Evolutionary conservation across 2,888 invertebrate species (phyloP).

Genomic region (Trissoscelio sp.): DNA sequence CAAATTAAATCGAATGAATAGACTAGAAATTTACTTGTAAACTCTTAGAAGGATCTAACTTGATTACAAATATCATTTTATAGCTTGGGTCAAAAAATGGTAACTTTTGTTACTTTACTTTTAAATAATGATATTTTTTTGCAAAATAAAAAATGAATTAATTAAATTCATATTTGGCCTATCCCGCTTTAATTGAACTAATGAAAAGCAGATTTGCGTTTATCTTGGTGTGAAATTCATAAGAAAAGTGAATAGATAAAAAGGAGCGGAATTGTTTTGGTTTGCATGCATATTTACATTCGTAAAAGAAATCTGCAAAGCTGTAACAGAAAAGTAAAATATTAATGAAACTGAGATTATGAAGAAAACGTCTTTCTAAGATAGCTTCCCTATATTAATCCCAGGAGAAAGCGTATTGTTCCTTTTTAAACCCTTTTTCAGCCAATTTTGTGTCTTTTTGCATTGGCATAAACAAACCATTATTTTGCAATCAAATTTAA

Average conservation of each 20-base stretch:
- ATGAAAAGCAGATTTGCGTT: conserved; percentile 14
- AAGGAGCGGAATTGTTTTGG: conserved; percentile 10
- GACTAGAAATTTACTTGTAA: no score
- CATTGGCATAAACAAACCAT: neutral
- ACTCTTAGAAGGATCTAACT: no score
- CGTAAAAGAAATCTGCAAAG: conserved; percentile 14
- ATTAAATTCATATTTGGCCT: conserved; percentile 7
- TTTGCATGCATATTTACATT: conserved; percentile 44
- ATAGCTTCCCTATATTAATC: conserved; percentile 46
- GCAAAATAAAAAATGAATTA: no score
- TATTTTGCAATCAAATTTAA: no score
- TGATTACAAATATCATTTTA: no score
- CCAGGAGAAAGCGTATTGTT: conserved; percentile 24
- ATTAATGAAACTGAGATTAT: conserved; percentile 54
- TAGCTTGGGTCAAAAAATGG: no score
- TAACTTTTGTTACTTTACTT: no score
- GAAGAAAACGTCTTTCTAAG: conserved; percentile 40
- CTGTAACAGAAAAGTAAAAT: conserved; percentile 16
- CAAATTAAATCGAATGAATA: no score
- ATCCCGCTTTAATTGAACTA: conserved; percentile 8
- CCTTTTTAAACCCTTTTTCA: conserved; percentile 12
- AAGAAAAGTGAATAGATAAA: conserved; percentile 7
- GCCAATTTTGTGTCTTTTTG: conserved; percentile 24
- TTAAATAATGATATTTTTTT: no score
- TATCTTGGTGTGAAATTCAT: conserved; percentile 10